Conservation (phyloP, 2,888 invertebrate species). For the Lasioglossum leucozonium region DNA sequence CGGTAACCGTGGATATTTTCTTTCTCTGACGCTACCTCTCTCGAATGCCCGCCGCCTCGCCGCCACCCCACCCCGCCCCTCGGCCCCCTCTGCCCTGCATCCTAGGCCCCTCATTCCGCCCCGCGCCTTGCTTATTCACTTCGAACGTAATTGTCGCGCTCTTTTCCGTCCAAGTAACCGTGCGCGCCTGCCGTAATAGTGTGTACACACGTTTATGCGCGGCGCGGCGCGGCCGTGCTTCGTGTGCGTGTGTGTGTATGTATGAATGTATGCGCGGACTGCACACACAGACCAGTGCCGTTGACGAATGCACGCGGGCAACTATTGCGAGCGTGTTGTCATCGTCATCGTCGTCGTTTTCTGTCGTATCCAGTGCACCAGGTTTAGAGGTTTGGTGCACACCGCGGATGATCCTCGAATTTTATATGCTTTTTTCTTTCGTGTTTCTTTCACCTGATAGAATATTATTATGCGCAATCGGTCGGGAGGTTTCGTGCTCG, state of each 20-base stretch:
- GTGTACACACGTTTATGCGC: slow-evolving; percentile 33
- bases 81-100: background rate
- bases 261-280: background rate
- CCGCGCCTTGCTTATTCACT: slow-evolving; percentile 55
- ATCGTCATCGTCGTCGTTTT: slow-evolving; percentile 49
- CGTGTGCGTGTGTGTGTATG: background rate
- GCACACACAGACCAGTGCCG: slow-evolving; percentile 50
- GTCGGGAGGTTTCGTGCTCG: background rate
- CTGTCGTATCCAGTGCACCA: slow-evolving; percentile 54
- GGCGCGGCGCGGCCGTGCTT: background rate
- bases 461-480: no score
- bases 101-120: background rate
- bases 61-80: background rate
- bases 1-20: slow-evolving; percentile 35
- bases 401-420: slow-evolving; percentile 10
- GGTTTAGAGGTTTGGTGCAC: slow-evolving; percentile 56
- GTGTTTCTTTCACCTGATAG: background rate
- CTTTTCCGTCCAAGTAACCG: slow-evolving; percentile 65
- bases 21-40: slow-evolving; percentile 45
- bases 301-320: slow-evolving; percentile 68
- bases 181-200: slow-evolving; percentile 64
- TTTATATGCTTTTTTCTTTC: no score
- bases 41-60: background rate
- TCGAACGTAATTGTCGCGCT: slow-evolving; percentile 61
- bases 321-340: slow-evolving; percentile 65